phyloP scores from a whole-genome alignment of 2,797 vertebrate genomes.

The Aselliscus stoliczkanus region DNA sequence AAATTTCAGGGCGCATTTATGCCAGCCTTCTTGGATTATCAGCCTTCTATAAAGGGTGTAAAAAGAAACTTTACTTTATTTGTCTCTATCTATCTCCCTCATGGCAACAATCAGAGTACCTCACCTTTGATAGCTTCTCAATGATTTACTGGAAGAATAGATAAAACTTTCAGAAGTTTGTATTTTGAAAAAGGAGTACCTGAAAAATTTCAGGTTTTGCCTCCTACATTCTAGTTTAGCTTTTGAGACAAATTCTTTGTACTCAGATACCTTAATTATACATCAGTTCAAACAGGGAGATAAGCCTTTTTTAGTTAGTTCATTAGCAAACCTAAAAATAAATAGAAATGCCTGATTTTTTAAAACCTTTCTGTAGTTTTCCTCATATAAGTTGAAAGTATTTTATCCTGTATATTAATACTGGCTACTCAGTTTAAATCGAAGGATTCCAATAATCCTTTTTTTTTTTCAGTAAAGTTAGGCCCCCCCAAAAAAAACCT shows the following conservation, averaged over 20 bases:
- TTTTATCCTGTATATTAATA: constrained; percentile 23
- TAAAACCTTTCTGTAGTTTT: constrained; percentile 50
- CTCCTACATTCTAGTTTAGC: constrained; percentile 58
- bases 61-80: not conserved
- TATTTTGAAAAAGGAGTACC: constrained; percentile 14
- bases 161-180: constrained; percentile 26
- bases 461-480: not conserved
- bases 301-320: constrained; percentile 56
- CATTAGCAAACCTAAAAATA: constrained; percentile 70
- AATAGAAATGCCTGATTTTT: constrained; percentile 50
- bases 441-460: constrained; percentile 32
- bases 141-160: not conserved
- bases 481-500: not conserved
- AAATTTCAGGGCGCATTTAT: constrained; percentile 7
- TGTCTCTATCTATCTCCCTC: not conserved
- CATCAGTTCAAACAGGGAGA: constrained; percentile 46
- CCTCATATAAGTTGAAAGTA: constrained; percentile 42
- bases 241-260: constrained; percentile 61
- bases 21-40: not conserved
- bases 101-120: not conserved
- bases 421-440: constrained; percentile 40
- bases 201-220: constrained; percentile 48
- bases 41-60: not conserved
- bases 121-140: not conserved
- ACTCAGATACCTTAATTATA: constrained; percentile 71